Percentiles rank a stretch among this genome's conserved stretches.
Evolutionary conservation across 1,140 invertebrate genomes (phyloP).

Genomic region (Augochlora pura): DNA sequence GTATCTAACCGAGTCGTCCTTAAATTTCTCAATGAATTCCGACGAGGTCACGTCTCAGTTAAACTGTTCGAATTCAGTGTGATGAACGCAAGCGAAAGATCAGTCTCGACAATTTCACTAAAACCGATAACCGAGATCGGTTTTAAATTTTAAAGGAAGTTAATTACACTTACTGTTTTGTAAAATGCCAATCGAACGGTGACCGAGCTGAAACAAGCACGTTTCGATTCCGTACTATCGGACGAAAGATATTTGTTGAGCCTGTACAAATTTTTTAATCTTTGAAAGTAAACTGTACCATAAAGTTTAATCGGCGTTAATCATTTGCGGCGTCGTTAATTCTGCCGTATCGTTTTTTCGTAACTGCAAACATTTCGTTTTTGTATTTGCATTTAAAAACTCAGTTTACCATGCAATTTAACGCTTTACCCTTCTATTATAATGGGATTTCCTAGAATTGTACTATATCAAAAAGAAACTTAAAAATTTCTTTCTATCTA

Average conservation of each 20-base stretch:
- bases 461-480: too few species aligned
- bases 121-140: neutral
- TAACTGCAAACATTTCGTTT: too few species aligned
- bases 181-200: slow-evolving; percentile 17
- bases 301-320: slow-evolving; percentile 34
- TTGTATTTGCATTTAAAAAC: too few species aligned
- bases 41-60: neutral
- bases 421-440: too few species aligned
- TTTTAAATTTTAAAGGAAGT: neutral
- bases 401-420: too few species aligned
- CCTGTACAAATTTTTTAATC: slow-evolving; percentile 49
- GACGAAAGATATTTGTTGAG: slow-evolving; percentile 42
- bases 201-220: slow-evolving; percentile 14
- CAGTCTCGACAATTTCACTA: neutral
- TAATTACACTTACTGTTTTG: slow-evolving; percentile 21
- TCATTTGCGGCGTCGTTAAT: neutral
- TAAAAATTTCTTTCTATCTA: too few species aligned
- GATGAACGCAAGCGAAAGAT: neutral
- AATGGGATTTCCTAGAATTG: too few species aligned
- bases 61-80: too few species aligned
- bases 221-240: slow-evolving; percentile 34
- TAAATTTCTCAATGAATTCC: neutral
- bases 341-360: neutral
- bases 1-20: slow-evolving; percentile 5
- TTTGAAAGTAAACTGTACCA: slow-evolving; percentile 49